Conservation (phyloP, 2,888 invertebrate genomes). For the Volucella inanis region DNA sequence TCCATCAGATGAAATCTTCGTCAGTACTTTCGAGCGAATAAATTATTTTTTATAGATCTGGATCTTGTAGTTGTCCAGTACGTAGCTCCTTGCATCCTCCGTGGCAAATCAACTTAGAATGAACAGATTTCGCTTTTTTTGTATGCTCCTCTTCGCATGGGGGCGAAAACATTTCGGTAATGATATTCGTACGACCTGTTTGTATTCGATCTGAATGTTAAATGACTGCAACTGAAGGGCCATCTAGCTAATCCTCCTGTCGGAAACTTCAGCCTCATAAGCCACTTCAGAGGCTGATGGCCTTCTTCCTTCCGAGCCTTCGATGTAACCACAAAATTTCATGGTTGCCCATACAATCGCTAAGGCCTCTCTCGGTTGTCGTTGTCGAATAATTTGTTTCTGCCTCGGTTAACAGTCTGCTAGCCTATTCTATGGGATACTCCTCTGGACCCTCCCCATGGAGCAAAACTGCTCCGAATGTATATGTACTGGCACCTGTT, state of each 20-base stretch:
- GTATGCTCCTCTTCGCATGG: conserved; percentile 18
- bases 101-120: conserved; percentile 11
- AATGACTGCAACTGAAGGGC: conserved; percentile 7
- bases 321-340: too few species aligned
- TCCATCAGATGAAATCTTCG: conserved; percentile 21
- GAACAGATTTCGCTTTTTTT: conserved; percentile 21
- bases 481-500: too few species aligned
- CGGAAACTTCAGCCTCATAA: conserved; percentile 4
- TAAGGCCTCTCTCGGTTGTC: too few species aligned
- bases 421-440: too few species aligned
- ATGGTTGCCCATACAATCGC: too few species aligned
- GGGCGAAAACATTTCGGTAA: conserved; percentile 17
- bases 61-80: conserved; percentile 7
- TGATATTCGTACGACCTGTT: conserved; percentile 27
- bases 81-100: conserved; percentile 1
- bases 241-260: conserved; percentile 26
- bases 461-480: too few species aligned
- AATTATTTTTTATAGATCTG: background rate
- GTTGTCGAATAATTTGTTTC: too few species aligned
- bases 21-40: conserved; percentile 5
- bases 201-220: conserved; percentile 25
- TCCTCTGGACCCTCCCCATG: too few species aligned
- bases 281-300: too few species aligned
- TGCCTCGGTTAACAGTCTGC: too few species aligned
- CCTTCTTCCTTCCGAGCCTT: too few species aligned